These are phyloP conservation scores for Sorex araneus DNA, from an alignment of 2,113 vertebrate species.

Conservation along the genomic window DNA sequence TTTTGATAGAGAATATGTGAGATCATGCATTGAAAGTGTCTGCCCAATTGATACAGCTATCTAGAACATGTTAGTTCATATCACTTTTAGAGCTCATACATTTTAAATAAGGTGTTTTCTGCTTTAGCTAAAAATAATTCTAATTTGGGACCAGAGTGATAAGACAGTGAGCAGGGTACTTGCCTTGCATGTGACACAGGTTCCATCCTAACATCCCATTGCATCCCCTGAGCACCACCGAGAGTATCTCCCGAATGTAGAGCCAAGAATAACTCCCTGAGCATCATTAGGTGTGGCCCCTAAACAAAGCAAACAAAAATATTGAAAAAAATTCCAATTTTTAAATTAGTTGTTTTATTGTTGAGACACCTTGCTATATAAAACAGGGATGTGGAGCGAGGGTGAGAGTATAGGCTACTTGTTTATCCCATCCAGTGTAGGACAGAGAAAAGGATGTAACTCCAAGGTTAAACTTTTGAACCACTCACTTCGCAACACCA, in stretches of 20 bases:
- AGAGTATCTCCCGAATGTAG: too few relatives aligned
- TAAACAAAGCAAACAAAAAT: too few relatives aligned
- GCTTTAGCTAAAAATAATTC: too few relatives aligned
- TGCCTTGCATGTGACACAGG: too few relatives aligned
- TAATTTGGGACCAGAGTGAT: too few relatives aligned
- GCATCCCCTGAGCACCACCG: too few relatives aligned
- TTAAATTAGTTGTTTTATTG: slow-evolving; percentile 39
- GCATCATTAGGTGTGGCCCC: too few relatives aligned
- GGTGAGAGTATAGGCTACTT: not conserved
- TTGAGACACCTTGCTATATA: not conserved
- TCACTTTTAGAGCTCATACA: slow-evolving; percentile 65
- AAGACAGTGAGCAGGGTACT: too few relatives aligned
- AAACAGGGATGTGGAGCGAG: not conserved
- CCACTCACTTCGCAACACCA: not conserved
- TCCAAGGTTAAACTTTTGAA: not conserved
- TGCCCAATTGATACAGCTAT: not conserved
- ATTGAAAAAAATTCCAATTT: not conserved
- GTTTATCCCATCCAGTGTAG: not conserved
- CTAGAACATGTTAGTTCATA: slow-evolving; percentile 54
- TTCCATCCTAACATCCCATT: too few relatives aligned
- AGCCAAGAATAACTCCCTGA: too few relatives aligned
- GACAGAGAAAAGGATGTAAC: too few relatives aligned
- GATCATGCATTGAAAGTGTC: slow-evolving; percentile 23
- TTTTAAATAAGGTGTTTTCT: slow-evolving; percentile 8
- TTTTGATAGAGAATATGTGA: slow-evolving; percentile 42